Evolutionary conservation across 64 coral and sea anemone genomes (phyloP).

Genomic region (Stichodactyla helianthus): DNA sequence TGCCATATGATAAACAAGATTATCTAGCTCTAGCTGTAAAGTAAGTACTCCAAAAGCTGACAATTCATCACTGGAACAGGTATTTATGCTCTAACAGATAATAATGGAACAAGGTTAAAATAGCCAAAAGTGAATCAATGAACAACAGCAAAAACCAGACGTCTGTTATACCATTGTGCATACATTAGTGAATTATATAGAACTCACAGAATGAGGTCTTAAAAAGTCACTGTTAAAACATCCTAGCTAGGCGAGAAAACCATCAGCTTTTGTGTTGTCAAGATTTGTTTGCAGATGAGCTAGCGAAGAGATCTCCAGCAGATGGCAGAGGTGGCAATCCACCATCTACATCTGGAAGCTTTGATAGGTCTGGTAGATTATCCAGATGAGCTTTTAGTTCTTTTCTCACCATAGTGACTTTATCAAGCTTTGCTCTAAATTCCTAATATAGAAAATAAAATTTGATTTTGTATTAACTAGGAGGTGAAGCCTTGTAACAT

Average conservation of each 20-base stretch:
- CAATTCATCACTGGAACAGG: too few species aligned
- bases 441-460: not conserved
- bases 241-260: not conserved
- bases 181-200: too few species aligned
- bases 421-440: conserved; percentile 78
- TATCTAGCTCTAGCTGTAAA: too few species aligned
- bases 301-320: conserved; percentile 90
- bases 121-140: too few species aligned
- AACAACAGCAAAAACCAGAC: too few species aligned
- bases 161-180: too few species aligned
- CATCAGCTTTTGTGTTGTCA: conserved; percentile 6
- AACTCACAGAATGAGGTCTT: not conserved
- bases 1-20: too few species aligned
- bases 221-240: not conserved
- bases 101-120: too few species aligned
- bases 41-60: too few species aligned
- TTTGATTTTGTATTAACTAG: too few species aligned
- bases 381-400: conserved; percentile 95
- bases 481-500: too few species aligned
- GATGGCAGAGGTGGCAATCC: conserved; percentile 90
- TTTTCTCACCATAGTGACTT: conserved; percentile 90
- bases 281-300: conserved; percentile 45
- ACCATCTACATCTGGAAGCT: conserved; percentile 86
- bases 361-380: conserved; percentile 88
- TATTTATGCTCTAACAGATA: too few species aligned